These are phyloP conservation scores for Helicorthomorpha holstii DNA, from an alignment of 1,140 invertebrate species.

Conservation along the genomic window DNA sequence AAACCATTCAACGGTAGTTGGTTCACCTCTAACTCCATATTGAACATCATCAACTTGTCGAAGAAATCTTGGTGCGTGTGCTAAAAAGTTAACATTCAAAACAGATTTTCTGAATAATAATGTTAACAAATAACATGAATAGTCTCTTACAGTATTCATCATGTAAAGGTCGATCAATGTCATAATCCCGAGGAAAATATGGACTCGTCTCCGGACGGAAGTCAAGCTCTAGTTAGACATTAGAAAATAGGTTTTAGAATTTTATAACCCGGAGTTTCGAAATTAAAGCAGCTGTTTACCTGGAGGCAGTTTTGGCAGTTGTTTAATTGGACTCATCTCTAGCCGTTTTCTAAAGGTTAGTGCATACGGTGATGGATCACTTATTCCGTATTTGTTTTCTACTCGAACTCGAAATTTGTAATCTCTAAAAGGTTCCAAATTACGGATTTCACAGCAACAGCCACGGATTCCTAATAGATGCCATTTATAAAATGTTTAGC, in stretches of 20 bases:
- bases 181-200: constrained; percentile 77
- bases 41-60: constrained; percentile 65
- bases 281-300: constrained; percentile 26
- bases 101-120: background rate
- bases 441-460: constrained; percentile 64
- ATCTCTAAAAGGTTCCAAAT: constrained; percentile 66
- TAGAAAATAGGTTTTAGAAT: constrained; percentile 10
- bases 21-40: constrained; percentile 75
- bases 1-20: constrained; percentile 72
- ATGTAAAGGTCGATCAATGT: constrained; percentile 65
- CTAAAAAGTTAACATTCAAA: constrained; percentile 3
- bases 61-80: constrained; percentile 42
- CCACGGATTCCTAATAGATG: constrained; percentile 43
- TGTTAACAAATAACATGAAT: background rate
- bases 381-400: constrained; percentile 91
- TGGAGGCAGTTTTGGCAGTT: constrained; percentile 56
- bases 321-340: constrained; percentile 57
- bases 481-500: too few relatives aligned
- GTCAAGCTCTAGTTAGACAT: constrained; percentile 28
- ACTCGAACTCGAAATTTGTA: constrained; percentile 86
- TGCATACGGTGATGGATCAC: constrained; percentile 76
- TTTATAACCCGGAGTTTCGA: background rate
- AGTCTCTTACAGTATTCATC: constrained; percentile 39
- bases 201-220: constrained; percentile 72
- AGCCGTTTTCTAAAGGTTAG: constrained; percentile 60